phyloP scores from a whole-genome alignment of 35 echinoderm and acorn worm species.

The Strongylocentrotus purpuratus region DNA sequence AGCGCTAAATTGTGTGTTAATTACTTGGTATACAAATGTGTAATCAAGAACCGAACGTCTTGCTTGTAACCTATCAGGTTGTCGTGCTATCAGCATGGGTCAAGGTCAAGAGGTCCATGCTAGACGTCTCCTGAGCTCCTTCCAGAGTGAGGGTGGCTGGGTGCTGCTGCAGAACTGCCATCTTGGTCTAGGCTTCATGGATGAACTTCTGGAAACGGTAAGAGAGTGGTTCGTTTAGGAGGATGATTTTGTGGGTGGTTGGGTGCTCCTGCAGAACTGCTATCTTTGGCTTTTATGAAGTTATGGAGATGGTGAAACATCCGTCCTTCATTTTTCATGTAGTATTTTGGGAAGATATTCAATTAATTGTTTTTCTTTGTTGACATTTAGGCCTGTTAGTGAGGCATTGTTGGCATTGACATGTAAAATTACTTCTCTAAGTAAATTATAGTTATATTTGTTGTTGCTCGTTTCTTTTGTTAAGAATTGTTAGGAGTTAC shows the following conservation, averaged over 20 bases:
- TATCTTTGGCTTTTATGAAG: slow-evolving; percentile 97
- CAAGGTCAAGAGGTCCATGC: slow-evolving; percentile 98
- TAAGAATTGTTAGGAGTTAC: no score
- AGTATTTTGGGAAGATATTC: no score
- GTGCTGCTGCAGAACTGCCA: slow-evolving; percentile 97
- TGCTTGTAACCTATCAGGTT: slow-evolving; percentile 46
- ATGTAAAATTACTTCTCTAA: no score
- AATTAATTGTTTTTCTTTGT: no score
- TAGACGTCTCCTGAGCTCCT: slow-evolving; percentile 69
- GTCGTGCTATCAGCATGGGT: slow-evolving; percentile 97
- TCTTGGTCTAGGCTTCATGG: slow-evolving; percentile 96
- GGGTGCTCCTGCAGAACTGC: slow-evolving; percentile 96
- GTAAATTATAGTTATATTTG: no score
- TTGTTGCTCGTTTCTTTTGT: no score
- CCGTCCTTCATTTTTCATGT: no score
- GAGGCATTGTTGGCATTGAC: no score
- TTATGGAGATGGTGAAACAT: slow-evolving; percentile 71
- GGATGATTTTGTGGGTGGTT: slow-evolving; percentile 67
- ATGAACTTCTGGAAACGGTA: slow-evolving; percentile 92
- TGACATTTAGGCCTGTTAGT: no score
- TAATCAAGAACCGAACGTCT: background rate
- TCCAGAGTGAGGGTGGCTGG: slow-evolving; percentile 91
- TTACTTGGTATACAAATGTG: background rate
- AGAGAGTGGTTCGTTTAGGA: background rate
- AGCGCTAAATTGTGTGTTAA: no score